Base-by-base conservation (phyloP, 2,888 invertebrate species). In the Cerceris rybyensis region DNA sequence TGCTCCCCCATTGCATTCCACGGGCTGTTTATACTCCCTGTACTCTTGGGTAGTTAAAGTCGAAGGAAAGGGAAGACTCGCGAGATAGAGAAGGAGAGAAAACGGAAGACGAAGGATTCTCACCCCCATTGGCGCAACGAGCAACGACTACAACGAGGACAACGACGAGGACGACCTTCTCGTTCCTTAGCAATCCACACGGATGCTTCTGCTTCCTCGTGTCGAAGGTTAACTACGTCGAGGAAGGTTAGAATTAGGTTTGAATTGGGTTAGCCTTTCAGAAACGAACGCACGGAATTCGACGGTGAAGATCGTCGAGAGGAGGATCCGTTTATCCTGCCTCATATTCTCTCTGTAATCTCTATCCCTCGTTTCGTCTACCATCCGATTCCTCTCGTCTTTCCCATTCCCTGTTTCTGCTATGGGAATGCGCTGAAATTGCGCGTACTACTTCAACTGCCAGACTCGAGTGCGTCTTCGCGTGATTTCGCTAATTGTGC, bases 21-120 rank as follows among this genome's bases (percentile, higher is more conserved):
- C 73, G 81, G 64, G 84, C 81, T 87, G 87, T 86, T 87, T 87
- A 87, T 86, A 82, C 85, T 82, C 74, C 50, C 63, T 60, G 66
- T 50, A 54, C 28, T 49, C 65, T 69, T 54, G 60, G 49, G 28
- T 69, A 60, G 74, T 39, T 16, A 28, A 16, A 66, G 79, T 39
- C 42, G 16, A 49, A 57, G 57, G 59, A 50, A 41, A 8, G 57
- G 42, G 43, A 55, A 54, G 6, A 74, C 72, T 16, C 60, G 13
- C 61, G 60, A 39, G 28, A 43, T 54, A 41, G 49, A 50, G 50
- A 64, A 65, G 55, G 60, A 58, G 28, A 41, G 14, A n/a, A 60
- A 17, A 50, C 28, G 41, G 8, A 58, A 58, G 41, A 16, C 16
- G 46, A 39, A 39, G n/a, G 50, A 39, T 68, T 57, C 49, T 16